Evolutionary conservation across 2,888 invertebrate species (phyloP).

Genomic region (Neoascia interrupta): DNA sequence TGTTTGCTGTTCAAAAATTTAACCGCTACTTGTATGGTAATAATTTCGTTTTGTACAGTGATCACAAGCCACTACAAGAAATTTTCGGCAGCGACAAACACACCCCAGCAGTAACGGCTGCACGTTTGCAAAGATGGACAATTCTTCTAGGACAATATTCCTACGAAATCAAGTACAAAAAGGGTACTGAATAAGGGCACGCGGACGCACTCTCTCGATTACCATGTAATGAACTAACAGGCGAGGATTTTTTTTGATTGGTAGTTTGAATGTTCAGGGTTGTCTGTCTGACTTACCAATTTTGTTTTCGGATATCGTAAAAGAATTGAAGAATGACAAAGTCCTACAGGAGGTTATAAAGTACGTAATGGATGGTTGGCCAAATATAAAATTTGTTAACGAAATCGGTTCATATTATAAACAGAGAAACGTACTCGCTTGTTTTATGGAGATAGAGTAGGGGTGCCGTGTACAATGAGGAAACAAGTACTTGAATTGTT

Average conservation of each 20-base stretch:
- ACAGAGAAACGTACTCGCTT: background rate
- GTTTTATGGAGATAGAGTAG: slow-evolving; percentile 30
- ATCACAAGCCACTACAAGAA: too few species aligned
- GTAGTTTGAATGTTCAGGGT: slow-evolving; percentile 27
- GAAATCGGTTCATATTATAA: background rate
- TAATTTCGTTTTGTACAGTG: too few species aligned
- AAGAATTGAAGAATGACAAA: background rate
- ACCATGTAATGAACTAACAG: slow-evolving; percentile 25
- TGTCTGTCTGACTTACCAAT: slow-evolving; percentile 46
- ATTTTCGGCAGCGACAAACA: too few species aligned
- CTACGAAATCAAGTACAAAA: slow-evolving; percentile 43
- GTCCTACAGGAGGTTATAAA: background rate
- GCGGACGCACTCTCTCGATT: slow-evolving; percentile 68
- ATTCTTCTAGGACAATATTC: slow-evolving; percentile 30
- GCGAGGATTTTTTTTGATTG: slow-evolving; percentile 37
- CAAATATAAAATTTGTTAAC: background rate
- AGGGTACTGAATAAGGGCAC: slow-evolving; percentile 36
- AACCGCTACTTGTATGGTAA: too few species aligned
- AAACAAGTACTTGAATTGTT: slow-evolving; percentile 54
- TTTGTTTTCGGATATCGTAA: slow-evolving; percentile 18
- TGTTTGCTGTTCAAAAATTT: too few species aligned
- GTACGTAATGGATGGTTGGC: background rate
- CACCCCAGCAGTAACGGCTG: too few species aligned
- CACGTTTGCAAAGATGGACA: too few species aligned
- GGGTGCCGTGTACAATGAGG: slow-evolving; percentile 57